These are phyloP conservation scores for Clitarchus hookeri DNA, from an alignment of 2,888 invertebrate genomes.

Conservation along the genomic window DNA sequence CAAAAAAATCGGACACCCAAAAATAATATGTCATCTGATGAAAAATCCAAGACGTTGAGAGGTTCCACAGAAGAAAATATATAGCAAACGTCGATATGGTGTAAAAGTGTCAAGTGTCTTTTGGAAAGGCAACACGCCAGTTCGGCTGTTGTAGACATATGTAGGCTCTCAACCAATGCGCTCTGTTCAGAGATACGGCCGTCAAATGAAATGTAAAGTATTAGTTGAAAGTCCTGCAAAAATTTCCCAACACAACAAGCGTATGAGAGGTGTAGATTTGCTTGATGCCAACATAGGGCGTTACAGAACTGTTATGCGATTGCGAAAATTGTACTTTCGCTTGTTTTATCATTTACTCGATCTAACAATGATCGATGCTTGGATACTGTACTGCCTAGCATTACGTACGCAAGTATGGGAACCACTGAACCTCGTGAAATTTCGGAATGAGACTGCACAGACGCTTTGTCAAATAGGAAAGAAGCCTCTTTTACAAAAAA, in stretches of 20 bases:
- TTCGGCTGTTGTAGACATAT: background rate
- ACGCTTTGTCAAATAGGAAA: background rate
- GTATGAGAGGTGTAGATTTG: background rate
- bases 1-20: background rate
- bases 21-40: background rate
- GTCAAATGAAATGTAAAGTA: background rate
- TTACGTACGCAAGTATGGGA: background rate
- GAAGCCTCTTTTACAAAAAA: background rate
- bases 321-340: background rate
- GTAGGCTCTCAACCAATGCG: background rate
- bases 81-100: background rate
- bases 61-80: background rate
- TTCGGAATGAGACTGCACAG: background rate
- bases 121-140: background rate
- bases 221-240: background rate
- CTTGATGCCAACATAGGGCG: conserved; percentile 10
- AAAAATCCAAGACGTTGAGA: background rate
- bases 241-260: background rate
- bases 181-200: background rate
- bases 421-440: background rate
- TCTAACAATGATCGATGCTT: background rate
- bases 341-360: conserved; percentile 5
- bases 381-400: background rate
- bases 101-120: background rate
- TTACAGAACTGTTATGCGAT: background rate